Percentiles rank a stretch among this genome's conserved stretches.
Conservation (phyloP, 2,797 vertebrate genomes). For the Sarcoramphus papa region DNA sequence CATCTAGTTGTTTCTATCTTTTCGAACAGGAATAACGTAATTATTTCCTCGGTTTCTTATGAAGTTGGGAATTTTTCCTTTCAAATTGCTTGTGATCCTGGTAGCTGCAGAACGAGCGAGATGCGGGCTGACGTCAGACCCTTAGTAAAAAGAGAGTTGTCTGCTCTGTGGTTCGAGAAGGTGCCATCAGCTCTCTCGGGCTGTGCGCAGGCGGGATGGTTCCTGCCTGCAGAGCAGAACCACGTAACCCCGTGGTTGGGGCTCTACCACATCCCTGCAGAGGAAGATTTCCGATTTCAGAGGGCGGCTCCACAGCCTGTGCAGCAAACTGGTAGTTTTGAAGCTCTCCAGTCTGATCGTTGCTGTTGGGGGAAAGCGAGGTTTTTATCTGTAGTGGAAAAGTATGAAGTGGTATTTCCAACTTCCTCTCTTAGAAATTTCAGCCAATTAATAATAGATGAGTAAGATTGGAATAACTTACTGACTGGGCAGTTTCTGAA, state of each 20-base stretch:
- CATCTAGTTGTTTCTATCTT: neutral
- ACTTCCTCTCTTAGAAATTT: neutral
- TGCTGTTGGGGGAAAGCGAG: neutral
- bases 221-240: neutral
- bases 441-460: neutral
- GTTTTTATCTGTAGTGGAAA: neutral
- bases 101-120: neutral
- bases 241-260: fast-evolving
- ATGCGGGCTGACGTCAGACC: neutral
- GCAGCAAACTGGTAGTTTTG: neutral
- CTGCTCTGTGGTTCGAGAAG: neutral
- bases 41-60: neutral
- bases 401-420: neutral
- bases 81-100: too few species aligned
- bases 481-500: neutral
- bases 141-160: neutral
- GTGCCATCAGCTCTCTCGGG: neutral
- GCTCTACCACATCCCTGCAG: fast-evolving
- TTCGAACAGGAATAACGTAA: neutral
- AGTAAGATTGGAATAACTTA: neutral
- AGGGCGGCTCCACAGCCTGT: fast-evolving
- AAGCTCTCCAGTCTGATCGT: neutral
- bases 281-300: too few species aligned
- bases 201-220: fast-evolving
- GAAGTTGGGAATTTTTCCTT: neutral